A percentile compares a stretch with the other conserved stretches of the same genome.
These are phyloP conservation scores for Ostrea edulis DNA, from an alignment of 1,140 invertebrate genomes.

Conservation along the genomic window DNA sequence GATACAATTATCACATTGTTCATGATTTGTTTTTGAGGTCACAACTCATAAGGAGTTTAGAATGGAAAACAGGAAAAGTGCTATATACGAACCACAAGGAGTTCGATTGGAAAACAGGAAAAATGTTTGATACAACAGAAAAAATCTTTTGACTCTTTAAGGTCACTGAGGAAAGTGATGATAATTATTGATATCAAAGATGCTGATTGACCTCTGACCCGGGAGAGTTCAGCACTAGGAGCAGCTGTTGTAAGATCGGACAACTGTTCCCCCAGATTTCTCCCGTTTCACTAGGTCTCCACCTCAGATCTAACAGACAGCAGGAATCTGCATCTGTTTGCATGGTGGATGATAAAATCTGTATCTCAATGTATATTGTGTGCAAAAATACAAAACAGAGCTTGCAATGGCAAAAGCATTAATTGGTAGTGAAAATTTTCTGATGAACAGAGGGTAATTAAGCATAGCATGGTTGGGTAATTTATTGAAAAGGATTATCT, in stretches of 20 bases:
- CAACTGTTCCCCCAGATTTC: not conserved
- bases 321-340: not conserved
- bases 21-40: too few relatives aligned
- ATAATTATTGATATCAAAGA: too few relatives aligned
- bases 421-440: not conserved
- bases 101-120: too few relatives aligned
- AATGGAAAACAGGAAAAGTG: too few relatives aligned
- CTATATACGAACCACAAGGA: too few relatives aligned
- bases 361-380: not conserved
- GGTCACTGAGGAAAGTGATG: too few relatives aligned
- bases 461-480: constrained; percentile 6
- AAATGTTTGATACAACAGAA: too few relatives aligned
- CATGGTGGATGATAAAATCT: not conserved
- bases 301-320: not conserved
- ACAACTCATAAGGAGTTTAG: too few relatives aligned
- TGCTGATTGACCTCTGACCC: too few relatives aligned
- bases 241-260: not conserved
- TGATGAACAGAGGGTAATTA: not conserved
- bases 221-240: not conserved
- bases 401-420: not conserved
- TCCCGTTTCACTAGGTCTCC: too few relatives aligned
- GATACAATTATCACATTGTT: too few relatives aligned
- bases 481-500: not conserved
- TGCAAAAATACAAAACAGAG: not conserved
- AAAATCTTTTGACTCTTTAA: too few relatives aligned